phyloP scores from a whole-genome alignment of 2,797 vertebrate genomes.

The Prunella strophiata region DNA sequence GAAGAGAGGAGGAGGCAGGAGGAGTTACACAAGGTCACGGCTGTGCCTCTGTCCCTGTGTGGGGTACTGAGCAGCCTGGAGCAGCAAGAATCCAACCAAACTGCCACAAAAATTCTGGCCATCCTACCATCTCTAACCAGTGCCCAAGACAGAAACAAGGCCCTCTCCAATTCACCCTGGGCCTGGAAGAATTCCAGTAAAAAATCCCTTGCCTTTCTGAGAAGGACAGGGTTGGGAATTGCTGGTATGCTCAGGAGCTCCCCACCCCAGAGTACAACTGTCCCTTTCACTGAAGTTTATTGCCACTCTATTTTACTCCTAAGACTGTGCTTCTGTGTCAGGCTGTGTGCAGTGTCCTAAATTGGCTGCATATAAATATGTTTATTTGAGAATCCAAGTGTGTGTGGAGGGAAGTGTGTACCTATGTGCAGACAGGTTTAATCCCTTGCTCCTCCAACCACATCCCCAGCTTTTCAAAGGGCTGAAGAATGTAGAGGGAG shows the following conservation, averaged over 20 bases:
- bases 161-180: background rate
- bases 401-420: background rate
- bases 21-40: background rate
- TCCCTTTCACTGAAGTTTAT: conserved; percentile 16
- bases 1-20: background rate
- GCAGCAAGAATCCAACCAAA: background rate
- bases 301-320: background rate
- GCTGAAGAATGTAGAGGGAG: background rate
- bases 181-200: background rate
- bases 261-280: background rate
- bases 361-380: conserved; percentile 15
- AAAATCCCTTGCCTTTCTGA: background rate
- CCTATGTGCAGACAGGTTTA: conserved; percentile 4
- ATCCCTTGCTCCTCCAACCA: background rate
- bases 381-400: conserved; percentile 21
- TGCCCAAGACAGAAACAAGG: background rate
- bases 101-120: background rate
- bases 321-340: background rate
- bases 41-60: background rate
- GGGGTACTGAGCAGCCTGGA: background rate
- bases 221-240: background rate
- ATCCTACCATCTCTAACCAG: background rate
- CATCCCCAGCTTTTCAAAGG: background rate
- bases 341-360: conserved; percentile 16
- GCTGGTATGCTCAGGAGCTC: background rate